Conservation (phyloP, 2,113 vertebrate genomes). For the Anseranas semipalmata region DNA sequence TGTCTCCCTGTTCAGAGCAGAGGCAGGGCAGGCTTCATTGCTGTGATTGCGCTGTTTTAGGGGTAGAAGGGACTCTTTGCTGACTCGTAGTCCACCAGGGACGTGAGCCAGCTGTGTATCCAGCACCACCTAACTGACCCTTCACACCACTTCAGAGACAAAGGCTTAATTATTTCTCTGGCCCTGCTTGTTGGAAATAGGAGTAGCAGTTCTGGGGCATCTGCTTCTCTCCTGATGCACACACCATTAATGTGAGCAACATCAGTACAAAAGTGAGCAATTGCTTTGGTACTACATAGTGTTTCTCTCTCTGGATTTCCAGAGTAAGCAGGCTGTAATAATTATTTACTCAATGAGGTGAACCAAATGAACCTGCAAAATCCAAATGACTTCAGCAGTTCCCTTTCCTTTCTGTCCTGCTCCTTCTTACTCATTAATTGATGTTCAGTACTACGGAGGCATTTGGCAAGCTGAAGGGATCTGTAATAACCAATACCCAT, state of each 20-base stretch:
- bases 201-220: not conserved
- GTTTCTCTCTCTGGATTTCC: not conserved
- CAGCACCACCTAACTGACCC: not conserved
- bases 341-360: not conserved
- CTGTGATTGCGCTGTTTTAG: fast-evolving
- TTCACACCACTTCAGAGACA: not conserved
- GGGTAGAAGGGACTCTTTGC: not conserved
- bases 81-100: fast-evolving
- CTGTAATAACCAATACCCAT: not conserved
- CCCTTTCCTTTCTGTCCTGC: not conserved
- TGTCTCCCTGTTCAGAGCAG: not conserved
- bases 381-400: not conserved
- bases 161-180: not conserved
- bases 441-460: not conserved
- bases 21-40: not conserved
- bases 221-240: not conserved
- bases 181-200: not conserved
- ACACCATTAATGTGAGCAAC: not conserved
- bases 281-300: not conserved
- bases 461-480: not conserved
- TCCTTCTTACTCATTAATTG: not conserved
- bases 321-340: not conserved
- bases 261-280: not conserved
- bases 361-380: not conserved
- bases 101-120: not conserved